Conservation (phyloP, 1,140 invertebrate genomes). For the Asobara japonica region DNA sequence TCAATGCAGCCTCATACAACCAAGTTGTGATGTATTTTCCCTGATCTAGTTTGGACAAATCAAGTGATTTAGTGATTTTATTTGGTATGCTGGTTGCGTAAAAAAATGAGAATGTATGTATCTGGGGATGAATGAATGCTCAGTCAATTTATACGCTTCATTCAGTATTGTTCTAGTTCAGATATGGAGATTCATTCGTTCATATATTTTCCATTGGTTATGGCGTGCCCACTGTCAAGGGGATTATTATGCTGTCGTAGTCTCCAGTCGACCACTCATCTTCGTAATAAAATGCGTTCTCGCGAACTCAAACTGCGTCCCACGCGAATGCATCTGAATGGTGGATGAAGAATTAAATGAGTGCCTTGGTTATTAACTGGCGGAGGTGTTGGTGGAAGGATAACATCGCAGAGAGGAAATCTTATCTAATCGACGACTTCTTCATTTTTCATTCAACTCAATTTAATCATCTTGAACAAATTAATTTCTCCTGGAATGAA, state of each 20-base stretch:
- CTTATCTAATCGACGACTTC: not conserved
- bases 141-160: too few relatives aligned
- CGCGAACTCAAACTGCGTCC: constrained; percentile 22
- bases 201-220: not conserved
- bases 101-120: too few relatives aligned
- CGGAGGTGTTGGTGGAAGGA: not conserved
- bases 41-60: not conserved
- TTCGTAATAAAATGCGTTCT: constrained; percentile 28
- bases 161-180: too few relatives aligned
- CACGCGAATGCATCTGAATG: not conserved
- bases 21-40: not conserved
- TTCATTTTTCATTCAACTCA: not conserved
- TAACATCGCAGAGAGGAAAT: not conserved
- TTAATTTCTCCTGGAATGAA: too few relatives aligned
- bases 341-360: constrained; percentile 8
- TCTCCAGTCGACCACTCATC: constrained; percentile 9
- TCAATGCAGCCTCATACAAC: not conserved
- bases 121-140: too few relatives aligned
- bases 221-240: constrained; percentile 24
- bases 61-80: not conserved
- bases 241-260: constrained; percentile 34
- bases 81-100: not conserved
- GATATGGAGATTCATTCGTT: too few relatives aligned
- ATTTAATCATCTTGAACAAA: too few relatives aligned
- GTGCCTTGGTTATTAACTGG: not conserved